Evolutionary conservation across 2,113 vertebrate species (phyloP).

Genomic region (Bubalus kerabau): DNA sequence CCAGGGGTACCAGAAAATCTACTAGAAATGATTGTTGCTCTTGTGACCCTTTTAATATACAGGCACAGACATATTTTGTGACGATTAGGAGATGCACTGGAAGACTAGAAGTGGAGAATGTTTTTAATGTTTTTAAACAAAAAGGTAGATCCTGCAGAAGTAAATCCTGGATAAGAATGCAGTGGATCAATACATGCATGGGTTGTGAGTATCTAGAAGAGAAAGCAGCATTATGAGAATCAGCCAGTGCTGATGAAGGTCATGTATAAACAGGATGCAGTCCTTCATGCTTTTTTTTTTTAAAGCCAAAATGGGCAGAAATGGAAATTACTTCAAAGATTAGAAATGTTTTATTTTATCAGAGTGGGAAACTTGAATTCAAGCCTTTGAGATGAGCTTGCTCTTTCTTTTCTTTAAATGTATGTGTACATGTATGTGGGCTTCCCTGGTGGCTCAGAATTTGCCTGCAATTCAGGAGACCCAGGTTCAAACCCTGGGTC

Average conservation of each 20-base stretch:
- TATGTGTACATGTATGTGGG: not conserved
- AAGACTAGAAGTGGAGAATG: not conserved
- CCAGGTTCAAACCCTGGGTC: not conserved
- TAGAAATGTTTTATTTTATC: not conserved
- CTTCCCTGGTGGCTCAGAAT: not conserved
- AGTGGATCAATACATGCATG: not conserved
- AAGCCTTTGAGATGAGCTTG: not conserved
- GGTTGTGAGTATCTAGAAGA: not conserved
- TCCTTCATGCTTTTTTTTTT: not conserved
- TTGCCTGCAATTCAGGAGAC: not conserved
- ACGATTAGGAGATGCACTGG: not conserved
- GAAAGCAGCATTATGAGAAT: not conserved
- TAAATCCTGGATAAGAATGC: not conserved
- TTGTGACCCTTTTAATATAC: not conserved
- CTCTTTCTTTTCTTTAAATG: not conserved
- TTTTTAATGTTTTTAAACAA: not conserved
- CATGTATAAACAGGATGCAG: not conserved
- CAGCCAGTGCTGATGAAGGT: not conserved
- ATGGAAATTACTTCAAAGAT: not conserved
- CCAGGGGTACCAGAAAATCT: not conserved
- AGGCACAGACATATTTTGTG: not conserved
- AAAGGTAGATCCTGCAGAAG: not conserved
- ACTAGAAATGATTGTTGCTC: not conserved
- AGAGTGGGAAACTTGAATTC: not conserved
- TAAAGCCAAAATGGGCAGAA: not conserved